Evolutionary conservation across 1,140 invertebrate species (phyloP), one percentile per base, ranked within the genome.

Genomic region (Neoseiulus cucumeris): DNA sequence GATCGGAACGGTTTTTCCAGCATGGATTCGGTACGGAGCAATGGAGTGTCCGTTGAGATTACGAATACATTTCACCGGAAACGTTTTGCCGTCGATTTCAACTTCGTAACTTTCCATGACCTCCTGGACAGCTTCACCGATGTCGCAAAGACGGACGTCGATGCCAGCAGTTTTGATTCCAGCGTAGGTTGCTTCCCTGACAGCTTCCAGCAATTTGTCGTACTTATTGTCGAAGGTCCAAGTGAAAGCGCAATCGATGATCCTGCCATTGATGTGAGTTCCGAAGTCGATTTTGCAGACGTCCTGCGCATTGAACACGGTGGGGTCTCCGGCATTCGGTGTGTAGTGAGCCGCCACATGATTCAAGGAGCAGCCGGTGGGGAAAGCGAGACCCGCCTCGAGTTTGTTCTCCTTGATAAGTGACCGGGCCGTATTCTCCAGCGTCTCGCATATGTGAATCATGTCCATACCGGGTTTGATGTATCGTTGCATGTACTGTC

Each of bases 251-350:
- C 95, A 98, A 76, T 99, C 95, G 68, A 99, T 97, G 66, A 99
- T 97, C 47, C 91, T 82, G 6, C 85, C 95, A 78, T 98, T 98
- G 51, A 99, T 91, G 75, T 99, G 96, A 33, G 93, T 96, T 65
- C 96, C 96, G 79, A 98, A 99, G 78, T 99, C 96, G 73, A 98
- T 96, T 78, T 99, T 99, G 65, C 93, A 94, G 2, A 99, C 94
- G 79, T 99, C 96, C 75, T 98, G 92, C 72, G 91, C 89, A 68
- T 87, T 81, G 17, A 99, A 79, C 22, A 98, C 91, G 0, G 94
- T 98, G 2, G 83, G 80, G 77, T 99, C 96, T 17, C 95, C 96
- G 68, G 90, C 90, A 78, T 99, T 99, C 47, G 96, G 96, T 18
- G 96, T 99, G 73, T 99, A 99, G 79, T 99, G 96, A 66, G 96